Evolutionary conservation across 2,797 vertebrate species (phyloP).

Genomic region (Spondyliosoma cantharus): DNA sequence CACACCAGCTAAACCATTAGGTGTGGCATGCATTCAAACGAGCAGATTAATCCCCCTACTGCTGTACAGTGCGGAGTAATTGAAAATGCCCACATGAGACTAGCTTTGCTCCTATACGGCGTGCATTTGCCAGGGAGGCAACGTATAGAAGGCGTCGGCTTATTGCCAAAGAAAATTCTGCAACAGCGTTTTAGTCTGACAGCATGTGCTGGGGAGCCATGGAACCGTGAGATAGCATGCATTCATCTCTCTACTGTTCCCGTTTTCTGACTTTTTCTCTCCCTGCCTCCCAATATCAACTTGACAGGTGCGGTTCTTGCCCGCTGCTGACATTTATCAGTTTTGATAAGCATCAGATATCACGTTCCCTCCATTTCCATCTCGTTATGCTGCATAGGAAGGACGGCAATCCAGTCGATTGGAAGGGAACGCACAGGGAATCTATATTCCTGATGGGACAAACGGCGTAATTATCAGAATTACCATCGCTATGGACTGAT

Average conservation of each 20-base stretch:
- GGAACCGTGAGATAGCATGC: slow-evolving; percentile 48
- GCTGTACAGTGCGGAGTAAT: slow-evolving; percentile 76
- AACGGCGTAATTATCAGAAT: slow-evolving; percentile 44
- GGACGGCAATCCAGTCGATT: slow-evolving; percentile 21
- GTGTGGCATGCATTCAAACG: slow-evolving; percentile 82
- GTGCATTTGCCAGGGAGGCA: slow-evolving; percentile 62
- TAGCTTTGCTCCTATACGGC: slow-evolving; percentile 72
- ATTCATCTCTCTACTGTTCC: slow-evolving; percentile 43
- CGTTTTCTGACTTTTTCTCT: slow-evolving; percentile 36
- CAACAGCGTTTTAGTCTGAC: slow-evolving; percentile 48
- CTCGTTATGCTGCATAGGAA: slow-evolving; percentile 18
- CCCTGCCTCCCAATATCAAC: slow-evolving; percentile 14
- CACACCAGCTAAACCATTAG: slow-evolving; percentile 81
- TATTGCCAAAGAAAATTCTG: slow-evolving; percentile 64
- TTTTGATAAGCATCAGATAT: slow-evolving; percentile 57
- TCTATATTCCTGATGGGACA: slow-evolving; percentile 38
- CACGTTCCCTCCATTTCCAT: slow-evolving; percentile 45
- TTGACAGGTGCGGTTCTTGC: slow-evolving; percentile 61
- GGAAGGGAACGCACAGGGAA: slow-evolving; percentile 39
- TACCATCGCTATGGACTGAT: slow-evolving; percentile 27
- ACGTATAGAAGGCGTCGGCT: slow-evolving; percentile 62
- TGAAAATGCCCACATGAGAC: slow-evolving; percentile 83
- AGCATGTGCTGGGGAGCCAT: slow-evolving; percentile 41
- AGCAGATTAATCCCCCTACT: slow-evolving; percentile 80
- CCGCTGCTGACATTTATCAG: slow-evolving; percentile 59